Conservation (phyloP, 2,888 invertebrate genomes). For the Megalurothrips usitatus region DNA sequence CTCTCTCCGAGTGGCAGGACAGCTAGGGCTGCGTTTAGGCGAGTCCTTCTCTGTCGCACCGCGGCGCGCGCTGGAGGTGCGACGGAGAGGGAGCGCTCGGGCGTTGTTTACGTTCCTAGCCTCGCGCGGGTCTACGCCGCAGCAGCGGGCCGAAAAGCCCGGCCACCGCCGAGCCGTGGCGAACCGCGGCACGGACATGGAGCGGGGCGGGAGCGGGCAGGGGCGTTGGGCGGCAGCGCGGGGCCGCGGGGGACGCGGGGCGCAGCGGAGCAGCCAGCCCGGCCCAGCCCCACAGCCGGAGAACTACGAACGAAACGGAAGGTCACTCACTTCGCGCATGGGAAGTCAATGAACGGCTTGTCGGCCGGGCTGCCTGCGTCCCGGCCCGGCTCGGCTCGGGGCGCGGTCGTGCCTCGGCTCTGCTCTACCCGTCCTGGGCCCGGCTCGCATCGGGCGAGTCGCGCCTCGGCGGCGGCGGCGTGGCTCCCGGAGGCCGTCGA, state of each 20-base stretch:
- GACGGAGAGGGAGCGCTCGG: background rate
- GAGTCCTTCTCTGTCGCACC: too few relatives aligned
- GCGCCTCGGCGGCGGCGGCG: background rate
- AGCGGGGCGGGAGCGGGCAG: background rate
- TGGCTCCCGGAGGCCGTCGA: background rate
- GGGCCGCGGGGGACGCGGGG: background rate
- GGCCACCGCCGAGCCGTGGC: background rate
- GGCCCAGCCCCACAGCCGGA: background rate
- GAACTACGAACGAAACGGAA: slow-evolving; percentile 19
- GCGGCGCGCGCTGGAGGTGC: background rate
- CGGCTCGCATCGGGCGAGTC: background rate
- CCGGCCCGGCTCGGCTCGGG: background rate
- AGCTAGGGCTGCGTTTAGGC: background rate
- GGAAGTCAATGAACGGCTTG: slow-evolving; percentile 23
- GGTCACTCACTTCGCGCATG: slow-evolving; percentile 25
- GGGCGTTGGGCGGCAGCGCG: background rate
- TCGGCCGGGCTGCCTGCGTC: background rate
- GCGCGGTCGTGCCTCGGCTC: background rate
- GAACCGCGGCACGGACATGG: background rate
- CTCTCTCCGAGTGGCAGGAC: background rate
- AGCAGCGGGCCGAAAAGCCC: background rate
- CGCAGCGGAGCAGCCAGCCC: background rate
- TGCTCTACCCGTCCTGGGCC: background rate
- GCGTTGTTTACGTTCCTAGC: background rate
- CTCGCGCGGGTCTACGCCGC: background rate